phyloP scores from a whole-genome alignment of 2,113 vertebrate species.

The Hyaena hyaena region DNA sequence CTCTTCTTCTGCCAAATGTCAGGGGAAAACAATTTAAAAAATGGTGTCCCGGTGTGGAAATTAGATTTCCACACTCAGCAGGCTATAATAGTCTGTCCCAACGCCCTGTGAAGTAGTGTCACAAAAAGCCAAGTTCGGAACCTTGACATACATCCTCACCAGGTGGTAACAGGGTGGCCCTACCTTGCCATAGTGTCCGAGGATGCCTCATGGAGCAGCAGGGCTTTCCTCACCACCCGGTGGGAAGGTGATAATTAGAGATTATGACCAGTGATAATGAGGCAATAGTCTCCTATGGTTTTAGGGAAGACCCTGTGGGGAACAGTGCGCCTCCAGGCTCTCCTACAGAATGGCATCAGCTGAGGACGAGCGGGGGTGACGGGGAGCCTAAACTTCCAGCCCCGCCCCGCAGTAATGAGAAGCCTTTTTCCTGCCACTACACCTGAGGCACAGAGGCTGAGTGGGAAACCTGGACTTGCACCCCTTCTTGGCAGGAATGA shows the following conservation, averaged over 20 bases:
- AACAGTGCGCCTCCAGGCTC: neutral
- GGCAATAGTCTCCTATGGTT: neutral
- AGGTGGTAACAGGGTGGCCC: neutral
- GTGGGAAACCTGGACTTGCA: neutral
- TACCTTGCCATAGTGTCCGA: neutral
- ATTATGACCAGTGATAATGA: neutral
- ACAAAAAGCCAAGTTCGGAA: neutral
- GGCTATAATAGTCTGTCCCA: neutral
- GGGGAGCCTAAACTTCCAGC: neutral
- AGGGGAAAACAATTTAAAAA: neutral
- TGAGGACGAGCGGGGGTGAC: neutral
- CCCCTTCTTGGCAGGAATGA: neutral
- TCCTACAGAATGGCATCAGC: neutral
- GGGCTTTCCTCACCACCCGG: neutral
- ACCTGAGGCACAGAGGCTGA: neutral
- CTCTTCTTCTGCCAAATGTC: neutral
- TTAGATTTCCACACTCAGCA: neutral
- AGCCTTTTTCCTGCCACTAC: neutral
- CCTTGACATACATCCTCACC: neutral
- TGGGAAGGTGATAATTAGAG: neutral
- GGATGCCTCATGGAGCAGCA: neutral
- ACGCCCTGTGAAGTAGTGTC: neutral
- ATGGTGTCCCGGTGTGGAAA: too few relatives aligned
- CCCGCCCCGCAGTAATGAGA: neutral
- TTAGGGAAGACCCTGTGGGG: neutral